A percentile compares a stretch with the other conserved stretches of the same genome.
phyloP scores from a whole-genome alignment of 2,113 vertebrate genomes.

The Phaethon lepturus region DNA sequence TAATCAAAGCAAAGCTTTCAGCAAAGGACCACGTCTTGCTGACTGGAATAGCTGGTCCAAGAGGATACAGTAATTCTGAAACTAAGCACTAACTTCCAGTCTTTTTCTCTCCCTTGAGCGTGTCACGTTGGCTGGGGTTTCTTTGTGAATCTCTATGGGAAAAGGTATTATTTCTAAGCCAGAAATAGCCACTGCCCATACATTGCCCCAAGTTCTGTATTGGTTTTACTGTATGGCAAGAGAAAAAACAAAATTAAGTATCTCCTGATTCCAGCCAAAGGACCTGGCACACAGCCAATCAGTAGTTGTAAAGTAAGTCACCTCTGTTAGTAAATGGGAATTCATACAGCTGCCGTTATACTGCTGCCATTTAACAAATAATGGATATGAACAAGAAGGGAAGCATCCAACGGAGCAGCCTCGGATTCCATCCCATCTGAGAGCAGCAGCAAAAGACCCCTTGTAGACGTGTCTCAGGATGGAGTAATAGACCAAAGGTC shows the following conservation, averaged over 20 bases:
- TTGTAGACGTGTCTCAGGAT: not conserved
- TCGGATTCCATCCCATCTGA: not conserved
- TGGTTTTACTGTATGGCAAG: not conserved
- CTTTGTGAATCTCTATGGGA: not conserved
- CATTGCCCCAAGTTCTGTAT: not conserved
- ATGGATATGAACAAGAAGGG: not conserved
- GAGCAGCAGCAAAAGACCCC: not conserved
- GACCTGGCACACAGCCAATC: not conserved
- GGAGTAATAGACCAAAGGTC: not conserved
- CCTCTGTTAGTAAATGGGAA: not conserved
- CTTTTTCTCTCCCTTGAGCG: not conserved
- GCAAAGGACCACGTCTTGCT: not conserved
- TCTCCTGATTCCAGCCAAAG: not conserved
- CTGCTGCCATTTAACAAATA: slow-evolving; percentile 17
- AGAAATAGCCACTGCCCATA: not conserved
- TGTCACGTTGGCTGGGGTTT: accelerated
- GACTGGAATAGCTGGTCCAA: not conserved
- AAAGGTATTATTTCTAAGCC: not conserved
- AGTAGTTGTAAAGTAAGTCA: not conserved
- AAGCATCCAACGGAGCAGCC: not conserved
- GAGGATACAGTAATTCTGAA: not conserved
- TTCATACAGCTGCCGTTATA: not conserved
- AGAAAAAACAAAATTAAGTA: not conserved
- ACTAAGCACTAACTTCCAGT: not conserved
- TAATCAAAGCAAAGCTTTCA: not conserved